Evolutionary conservation across 1,140 invertebrate species (phyloP).

Genomic region (Drosophila funebris): DNA sequence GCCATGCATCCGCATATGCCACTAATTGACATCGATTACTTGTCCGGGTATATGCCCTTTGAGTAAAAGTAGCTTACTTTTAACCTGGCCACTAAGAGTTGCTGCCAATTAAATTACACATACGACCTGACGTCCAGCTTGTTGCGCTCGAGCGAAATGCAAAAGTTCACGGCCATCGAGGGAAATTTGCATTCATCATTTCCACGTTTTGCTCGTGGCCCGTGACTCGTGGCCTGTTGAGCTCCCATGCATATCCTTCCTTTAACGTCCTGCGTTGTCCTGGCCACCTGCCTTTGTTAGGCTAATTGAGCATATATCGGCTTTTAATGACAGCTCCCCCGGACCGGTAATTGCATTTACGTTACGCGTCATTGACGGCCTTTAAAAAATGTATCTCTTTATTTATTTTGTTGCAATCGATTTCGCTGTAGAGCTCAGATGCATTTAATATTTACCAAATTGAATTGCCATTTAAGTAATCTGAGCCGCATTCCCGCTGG

Average conservation of each 20-base stretch:
- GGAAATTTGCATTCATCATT: slow-evolving; percentile 55
- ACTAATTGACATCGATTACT: slow-evolving; percentile 66
- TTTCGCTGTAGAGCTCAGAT: slow-evolving; percentile 5
- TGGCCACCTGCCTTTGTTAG: slow-evolving; percentile 1
- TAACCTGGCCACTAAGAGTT: neutral
- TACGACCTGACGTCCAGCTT: slow-evolving; percentile 24
- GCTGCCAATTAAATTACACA: slow-evolving; percentile 55
- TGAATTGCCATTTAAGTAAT: slow-evolving; percentile 55
- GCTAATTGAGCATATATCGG: slow-evolving; percentile 48
- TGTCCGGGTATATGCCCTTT: slow-evolving; percentile 26
- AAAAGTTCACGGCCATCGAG: slow-evolving; percentile 62
- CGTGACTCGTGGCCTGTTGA: neutral
- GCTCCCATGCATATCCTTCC: neutral
- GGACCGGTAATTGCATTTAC: slow-evolving; percentile 51
- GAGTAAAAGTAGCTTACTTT: neutral
- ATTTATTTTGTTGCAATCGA: neutral
- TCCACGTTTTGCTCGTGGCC: neutral
- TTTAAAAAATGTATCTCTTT: neutral
- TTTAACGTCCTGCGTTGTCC: neutral
- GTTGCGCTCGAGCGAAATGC: slow-evolving; percentile 50
- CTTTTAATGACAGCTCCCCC: slow-evolving; percentile 29
- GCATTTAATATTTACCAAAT: slow-evolving; percentile 59
- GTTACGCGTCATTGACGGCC: neutral
- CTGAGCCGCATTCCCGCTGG: slow-evolving; percentile 28
- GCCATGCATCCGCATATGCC: slow-evolving; percentile 11